Base-by-base conservation (phyloP, 2,888 invertebrate genomes). In the Harpalus rubripes region DNA sequence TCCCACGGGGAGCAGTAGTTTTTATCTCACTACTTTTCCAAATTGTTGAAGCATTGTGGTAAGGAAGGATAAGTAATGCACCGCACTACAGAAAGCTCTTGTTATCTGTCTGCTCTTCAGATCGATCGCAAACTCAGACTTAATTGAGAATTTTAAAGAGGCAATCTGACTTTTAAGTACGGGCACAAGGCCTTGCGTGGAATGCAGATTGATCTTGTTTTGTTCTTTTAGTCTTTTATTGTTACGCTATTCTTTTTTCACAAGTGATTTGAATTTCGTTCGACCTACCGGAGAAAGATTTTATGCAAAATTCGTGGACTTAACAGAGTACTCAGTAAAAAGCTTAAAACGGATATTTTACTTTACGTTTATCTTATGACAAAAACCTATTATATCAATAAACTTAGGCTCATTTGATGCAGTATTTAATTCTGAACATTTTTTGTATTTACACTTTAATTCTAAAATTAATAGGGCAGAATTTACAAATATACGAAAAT, bases 21-120 rank as follows among this genome's bases (percentile, higher is more conserved):
- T 65, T 74, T 74, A 74, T 74, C 72, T 41, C 72, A 74, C 72
- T 74, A 74, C 72, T 74, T 74, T 74, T 44, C 72, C 72, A 74
- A 74, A 74, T 74, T 74, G 72, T 74, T 44, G 44, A 68, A 39
- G 68, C 15, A 39, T 39, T 68, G 68, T 52, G 44, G 10, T 52
- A 52, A 52, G 8, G 44, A 8, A 52, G 32, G 6, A 5, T 32
- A 63, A 63, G 63, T 63, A 63, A 63, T 63, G 63, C 22, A 63
- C 63, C 16, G 22, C 41, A 5, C 68, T 10, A 15, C 8, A 68
- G 68, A 65, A 26, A 65, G 12, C 39, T 15, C 72, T 74, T 22
- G 41, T 74, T 74, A 41, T 44, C 16, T 44, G 72, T 44, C 10
- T 41, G 41, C 26, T 44, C 72, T 44, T 74, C 41, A 68, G 18